phyloP scores from a whole-genome alignment of 2,888 invertebrate genomes.

The Chymomyza fuscimana region DNA sequence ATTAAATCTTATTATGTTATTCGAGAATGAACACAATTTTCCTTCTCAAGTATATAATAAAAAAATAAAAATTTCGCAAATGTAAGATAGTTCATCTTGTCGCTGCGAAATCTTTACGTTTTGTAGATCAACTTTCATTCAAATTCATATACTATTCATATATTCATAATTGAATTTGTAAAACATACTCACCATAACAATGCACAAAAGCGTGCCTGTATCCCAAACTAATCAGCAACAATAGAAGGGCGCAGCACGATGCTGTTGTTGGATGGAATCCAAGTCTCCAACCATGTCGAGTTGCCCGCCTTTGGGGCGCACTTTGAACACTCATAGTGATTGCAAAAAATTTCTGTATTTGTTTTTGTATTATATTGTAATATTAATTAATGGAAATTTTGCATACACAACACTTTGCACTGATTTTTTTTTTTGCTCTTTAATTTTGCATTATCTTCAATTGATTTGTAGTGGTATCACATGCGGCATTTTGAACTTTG shows the following conservation, averaged over 20 bases:
- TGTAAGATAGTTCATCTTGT: not conserved
- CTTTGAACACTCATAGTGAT: slow-evolving; percentile 74
- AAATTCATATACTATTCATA: slow-evolving; percentile 35
- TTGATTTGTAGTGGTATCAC: slow-evolving; percentile 46
- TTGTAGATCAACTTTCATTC: slow-evolving; percentile 13
- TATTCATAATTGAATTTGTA: slow-evolving; percentile 28
- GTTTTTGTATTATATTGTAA: slow-evolving; percentile 54
- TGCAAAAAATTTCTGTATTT: slow-evolving; percentile 39
- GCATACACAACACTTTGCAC: slow-evolving; percentile 39
- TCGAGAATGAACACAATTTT: no score
- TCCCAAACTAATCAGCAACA: slow-evolving; percentile 63
- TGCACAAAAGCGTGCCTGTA: slow-evolving; percentile 57
- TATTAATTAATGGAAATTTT: slow-evolving; percentile 64
- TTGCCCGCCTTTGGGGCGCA: slow-evolving; percentile 66
- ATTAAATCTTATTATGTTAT: no score
- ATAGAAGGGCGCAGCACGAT: slow-evolving; percentile 40
- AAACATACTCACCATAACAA: slow-evolving; percentile 66
- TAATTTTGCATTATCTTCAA: slow-evolving; percentile 55
- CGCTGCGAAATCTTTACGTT: not conserved
- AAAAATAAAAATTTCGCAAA: not conserved
- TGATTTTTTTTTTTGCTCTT: slow-evolving; percentile 27
- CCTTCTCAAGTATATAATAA: no score
- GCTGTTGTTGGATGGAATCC: slow-evolving; percentile 31
- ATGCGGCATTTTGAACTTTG: slow-evolving; percentile 39
- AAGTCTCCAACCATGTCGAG: slow-evolving; percentile 21